Evolutionary conservation across 2,888 invertebrate genomes (phyloP), one percentile per base, ranked within the genome.

Genomic region (Amphipyra berbera): DNA sequence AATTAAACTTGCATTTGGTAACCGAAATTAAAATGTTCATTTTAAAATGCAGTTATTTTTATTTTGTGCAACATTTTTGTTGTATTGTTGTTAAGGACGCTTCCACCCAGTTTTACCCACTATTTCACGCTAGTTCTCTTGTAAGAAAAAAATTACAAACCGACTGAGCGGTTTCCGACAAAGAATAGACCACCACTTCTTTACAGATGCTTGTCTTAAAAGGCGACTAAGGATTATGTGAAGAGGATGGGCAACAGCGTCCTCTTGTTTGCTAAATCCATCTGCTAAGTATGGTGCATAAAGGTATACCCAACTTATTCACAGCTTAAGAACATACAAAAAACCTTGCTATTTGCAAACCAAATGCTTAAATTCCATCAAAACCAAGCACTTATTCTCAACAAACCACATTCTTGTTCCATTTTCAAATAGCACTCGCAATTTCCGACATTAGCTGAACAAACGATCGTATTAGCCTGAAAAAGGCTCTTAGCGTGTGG

Each of bases 401-500:
- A 67, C 37, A 70, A 66, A 62, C 56, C 52, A 62, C 71, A 55
- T 56, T 60, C 58, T 59, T 71, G 59, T 64, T 48, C 55, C 61
- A 56, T 66, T 67, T 68, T 62, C 45, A 47, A 64, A 64, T 80
- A 77, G 83, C 84, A 83, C 80, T 81, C 83, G 72, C 76, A 82
- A 81, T 81, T 82, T 83, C 80, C 73, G 76, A 83, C 78, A 80
- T 84, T 78, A 74, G 70, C 74, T 75, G 81, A 77, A 82, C 79
- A 83, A 88, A 88, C 85, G 83, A 82, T 79, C 83, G 79, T 85
- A 87, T 89, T 87, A 86, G 84, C 79, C 76, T 73, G 79, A 85
- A 86, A 87, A 89, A 88, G 84, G 84, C 85, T 86, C 82, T 88
- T 84, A 85, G 82, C 76, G 77, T 82, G 82, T 78, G 83, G 84